Conservation (phyloP, 2,888 invertebrate genomes). For the Scrobipalpa atriplicella region DNA sequence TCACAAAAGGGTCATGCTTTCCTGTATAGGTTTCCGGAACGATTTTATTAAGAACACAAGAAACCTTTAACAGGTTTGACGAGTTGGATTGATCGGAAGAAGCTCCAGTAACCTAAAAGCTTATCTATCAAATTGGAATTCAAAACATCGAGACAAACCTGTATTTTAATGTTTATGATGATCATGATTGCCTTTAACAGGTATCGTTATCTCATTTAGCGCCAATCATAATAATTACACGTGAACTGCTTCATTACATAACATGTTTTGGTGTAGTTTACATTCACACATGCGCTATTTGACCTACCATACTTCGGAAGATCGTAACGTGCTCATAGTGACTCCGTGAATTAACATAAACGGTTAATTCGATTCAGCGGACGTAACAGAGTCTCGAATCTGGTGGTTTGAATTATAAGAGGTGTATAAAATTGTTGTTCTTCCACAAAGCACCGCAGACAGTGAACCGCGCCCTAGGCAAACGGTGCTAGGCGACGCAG, state of each 20-base stretch:
- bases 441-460: slow-evolving; percentile 52
- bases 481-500: slow-evolving; percentile 45
- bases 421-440: slow-evolving; percentile 64
- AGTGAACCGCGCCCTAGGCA: slow-evolving; percentile 45
- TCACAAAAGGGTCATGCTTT: too few relatives aligned
- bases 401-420: slow-evolving; percentile 50
- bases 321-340: slow-evolving; percentile 13
- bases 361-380: slow-evolving; percentile 34
- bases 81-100: neutral
- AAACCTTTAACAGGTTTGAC: neutral
- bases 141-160: slow-evolving; percentile 1
- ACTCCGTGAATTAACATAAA: slow-evolving; percentile 39
- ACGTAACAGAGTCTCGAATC: slow-evolving; percentile 47
- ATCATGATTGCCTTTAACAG: neutral
- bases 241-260: neutral
- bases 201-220: slow-evolving; percentile 6
- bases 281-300: slow-evolving; percentile 9
- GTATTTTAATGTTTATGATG: slow-evolving; percentile 13
- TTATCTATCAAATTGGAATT: neutral
- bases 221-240: slow-evolving; percentile 15
- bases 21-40: neutral
- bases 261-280: slow-evolving; percentile 2
- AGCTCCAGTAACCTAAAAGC: neutral
- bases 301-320: slow-evolving; percentile 17
- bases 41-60: neutral